Conservation (phyloP, 2,797 vertebrate species). For the Pangasius macronema region DNA sequence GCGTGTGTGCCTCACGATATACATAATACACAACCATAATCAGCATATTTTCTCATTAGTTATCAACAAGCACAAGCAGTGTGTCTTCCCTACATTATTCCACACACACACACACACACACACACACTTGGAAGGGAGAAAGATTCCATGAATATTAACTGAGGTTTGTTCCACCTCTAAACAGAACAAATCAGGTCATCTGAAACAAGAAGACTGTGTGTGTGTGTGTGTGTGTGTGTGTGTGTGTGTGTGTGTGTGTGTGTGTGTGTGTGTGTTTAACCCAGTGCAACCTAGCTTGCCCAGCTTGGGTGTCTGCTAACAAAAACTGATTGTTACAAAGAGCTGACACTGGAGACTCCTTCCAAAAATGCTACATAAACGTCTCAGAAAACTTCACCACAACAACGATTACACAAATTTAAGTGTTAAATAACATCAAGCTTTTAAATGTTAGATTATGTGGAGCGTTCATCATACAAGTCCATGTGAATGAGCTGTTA, state of each 20-base stretch:
- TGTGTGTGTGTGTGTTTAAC: not conserved
- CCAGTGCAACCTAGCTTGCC: too few relatives aligned
- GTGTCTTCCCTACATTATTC: not conserved
- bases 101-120: not conserved
- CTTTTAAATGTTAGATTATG: not conserved
- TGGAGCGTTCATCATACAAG: not conserved
- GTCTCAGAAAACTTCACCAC: not conserved
- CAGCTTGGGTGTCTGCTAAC: too few relatives aligned
- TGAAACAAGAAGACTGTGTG: not conserved
- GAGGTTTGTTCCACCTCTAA: not conserved
- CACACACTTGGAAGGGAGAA: not conserved
- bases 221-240: not conserved
- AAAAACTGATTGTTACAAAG: not conserved
- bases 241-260: not conserved
- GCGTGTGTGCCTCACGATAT: constrained; percentile 15
- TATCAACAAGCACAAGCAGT: constrained; percentile 38
- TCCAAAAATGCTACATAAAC: too few relatives aligned
- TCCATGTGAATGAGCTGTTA: too few relatives aligned
- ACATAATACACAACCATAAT: constrained; percentile 38
- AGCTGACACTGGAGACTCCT: too few relatives aligned
- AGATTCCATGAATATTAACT: not conserved
- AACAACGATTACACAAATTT: not conserved
- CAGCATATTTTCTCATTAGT: constrained; percentile 43
- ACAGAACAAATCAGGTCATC: not conserved
- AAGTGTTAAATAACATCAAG: not conserved